Conservation (phyloP, 2,113 vertebrate species). For the Pseudorectes ferrugineus region DNA sequence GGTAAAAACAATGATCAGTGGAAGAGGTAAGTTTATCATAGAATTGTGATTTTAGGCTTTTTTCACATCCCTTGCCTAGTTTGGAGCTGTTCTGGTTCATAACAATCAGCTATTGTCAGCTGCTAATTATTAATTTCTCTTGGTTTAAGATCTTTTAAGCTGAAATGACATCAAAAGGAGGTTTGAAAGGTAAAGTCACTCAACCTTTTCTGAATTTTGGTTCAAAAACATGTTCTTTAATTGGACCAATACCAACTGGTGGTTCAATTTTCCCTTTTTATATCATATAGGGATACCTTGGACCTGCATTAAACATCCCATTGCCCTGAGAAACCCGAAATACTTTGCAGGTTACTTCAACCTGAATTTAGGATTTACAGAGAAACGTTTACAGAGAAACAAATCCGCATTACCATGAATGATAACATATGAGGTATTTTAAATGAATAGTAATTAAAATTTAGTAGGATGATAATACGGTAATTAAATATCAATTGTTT, state of each 20-base stretch:
- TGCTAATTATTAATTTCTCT: constrained; percentile 34
- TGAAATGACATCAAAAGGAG: not conserved
- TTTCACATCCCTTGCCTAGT: not conserved
- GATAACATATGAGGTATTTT: constrained; percentile 64
- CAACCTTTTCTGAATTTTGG: not conserved
- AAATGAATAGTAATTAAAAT: constrained; percentile 74
- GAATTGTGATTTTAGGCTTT: constrained; percentile 1
- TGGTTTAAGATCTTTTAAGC: not conserved
- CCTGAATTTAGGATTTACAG: constrained; percentile 24
- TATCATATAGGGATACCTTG: not conserved
- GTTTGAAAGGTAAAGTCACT: not conserved
- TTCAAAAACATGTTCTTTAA: not conserved
- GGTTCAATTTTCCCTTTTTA: not conserved
- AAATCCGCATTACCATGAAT: constrained; percentile 45
- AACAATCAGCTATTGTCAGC: constrained; percentile 22
- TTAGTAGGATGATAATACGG: constrained; percentile 68
- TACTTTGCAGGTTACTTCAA: not conserved
- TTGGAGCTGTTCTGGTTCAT: not conserved
- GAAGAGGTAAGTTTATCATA: not conserved
- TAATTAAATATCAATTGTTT: constrained; percentile 76
- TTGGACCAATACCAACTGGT: fast-evolving
- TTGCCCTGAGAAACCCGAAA: not conserved
- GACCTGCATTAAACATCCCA: not conserved
- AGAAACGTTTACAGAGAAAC: constrained; percentile 46
- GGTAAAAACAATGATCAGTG: constrained; percentile 37